These are phyloP conservation scores for Buceros bicornis DNA, from an alignment of 2,797 vertebrate species.

Conservation along the genomic window DNA sequence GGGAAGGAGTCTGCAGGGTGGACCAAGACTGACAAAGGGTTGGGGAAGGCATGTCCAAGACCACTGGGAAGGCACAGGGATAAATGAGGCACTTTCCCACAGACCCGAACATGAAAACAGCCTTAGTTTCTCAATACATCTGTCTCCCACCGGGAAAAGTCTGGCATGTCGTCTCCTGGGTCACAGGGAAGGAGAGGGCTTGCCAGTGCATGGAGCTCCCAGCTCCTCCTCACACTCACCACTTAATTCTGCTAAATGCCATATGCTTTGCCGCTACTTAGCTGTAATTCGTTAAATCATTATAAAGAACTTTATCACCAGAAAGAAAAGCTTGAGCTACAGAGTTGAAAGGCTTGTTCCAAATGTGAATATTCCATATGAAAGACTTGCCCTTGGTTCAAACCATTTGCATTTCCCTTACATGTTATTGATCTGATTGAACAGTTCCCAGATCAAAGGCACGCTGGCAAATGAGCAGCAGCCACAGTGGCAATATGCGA, in stretches of 20 bases:
- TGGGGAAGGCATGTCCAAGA: neutral
- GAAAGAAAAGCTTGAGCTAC: conserved; percentile 6
- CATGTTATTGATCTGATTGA: conserved; percentile 65
- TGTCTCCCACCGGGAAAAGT: conserved; percentile 4
- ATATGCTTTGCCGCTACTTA: neutral
- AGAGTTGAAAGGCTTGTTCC: conserved; percentile 56
- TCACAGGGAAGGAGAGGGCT: neutral
- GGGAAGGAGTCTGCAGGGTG: neutral
- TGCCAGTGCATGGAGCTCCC: neutral
- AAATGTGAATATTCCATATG: conserved; percentile 59
- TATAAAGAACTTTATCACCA: conserved; percentile 33
- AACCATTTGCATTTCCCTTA: conserved; percentile 44
- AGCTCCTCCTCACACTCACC: neutral
- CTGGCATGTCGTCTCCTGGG: conserved; percentile 10
- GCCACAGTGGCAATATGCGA: conserved; percentile 49
- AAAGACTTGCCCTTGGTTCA: conserved; percentile 63
- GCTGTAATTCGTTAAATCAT: conserved; percentile 10
- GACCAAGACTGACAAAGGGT: neutral
- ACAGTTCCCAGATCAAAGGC: conserved; percentile 64
- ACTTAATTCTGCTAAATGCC: conserved; percentile 17
- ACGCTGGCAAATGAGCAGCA: conserved; percentile 39
- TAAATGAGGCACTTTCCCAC: neutral
- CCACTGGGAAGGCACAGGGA: neutral
- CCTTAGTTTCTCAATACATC: neutral
- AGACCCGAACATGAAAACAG: neutral